Evolutionary conservation across 2,888 invertebrate genomes (phyloP), one percentile per base, ranked within the genome.

Genomic region (Hemicrepidius hirtus): DNA sequence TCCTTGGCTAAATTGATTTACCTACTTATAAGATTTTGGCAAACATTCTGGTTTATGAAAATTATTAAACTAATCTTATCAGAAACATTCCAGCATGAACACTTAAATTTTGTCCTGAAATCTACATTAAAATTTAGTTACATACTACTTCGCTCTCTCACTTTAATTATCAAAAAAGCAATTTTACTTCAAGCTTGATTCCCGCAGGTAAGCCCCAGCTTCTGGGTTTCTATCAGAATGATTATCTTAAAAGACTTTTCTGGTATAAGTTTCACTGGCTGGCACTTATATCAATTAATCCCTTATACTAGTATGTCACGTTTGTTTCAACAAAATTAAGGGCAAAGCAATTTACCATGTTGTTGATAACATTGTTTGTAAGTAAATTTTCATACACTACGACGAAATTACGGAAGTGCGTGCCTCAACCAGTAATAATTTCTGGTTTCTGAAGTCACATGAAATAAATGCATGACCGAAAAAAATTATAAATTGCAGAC

Each of bases 221-320:
- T 13, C 20, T 12, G 28, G 28, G n/a, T 7, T 53, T 28, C 20
- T 24, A 53, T 53, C 53, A 21, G 1, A 13, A 5, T 28, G 53
- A 53, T 53, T 53, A 53, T 53, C 53, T 53, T 53, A 53, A 53
- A 53, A 53, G 53, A 53, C 53, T 53, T 53, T 53, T 53, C 24
- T 53, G 20, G 53, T 46, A n/a, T n/a, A 46, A 46, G 46, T 46
- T 46, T 16, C 10, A 18, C 2, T 46, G 46, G 13, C 16, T n/a
- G n/a, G 16, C 18, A n/a, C 46, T 46, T 46, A 46, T 46, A 18
- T 46, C 46, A 18, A 46, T n/a, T 46, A 46, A 46, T 46, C 46
- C 46, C 16, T 16, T 46, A 46, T 18, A 46, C 18, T 13, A 5
- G 7, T 46, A 18, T 46, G 16, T 18, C 46, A 18, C 46, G 46